Evolutionary conservation across 1,140 invertebrate species (phyloP), one percentile per base, ranked within the genome.

Genomic region (Cyphomyrmex costatus): DNA sequence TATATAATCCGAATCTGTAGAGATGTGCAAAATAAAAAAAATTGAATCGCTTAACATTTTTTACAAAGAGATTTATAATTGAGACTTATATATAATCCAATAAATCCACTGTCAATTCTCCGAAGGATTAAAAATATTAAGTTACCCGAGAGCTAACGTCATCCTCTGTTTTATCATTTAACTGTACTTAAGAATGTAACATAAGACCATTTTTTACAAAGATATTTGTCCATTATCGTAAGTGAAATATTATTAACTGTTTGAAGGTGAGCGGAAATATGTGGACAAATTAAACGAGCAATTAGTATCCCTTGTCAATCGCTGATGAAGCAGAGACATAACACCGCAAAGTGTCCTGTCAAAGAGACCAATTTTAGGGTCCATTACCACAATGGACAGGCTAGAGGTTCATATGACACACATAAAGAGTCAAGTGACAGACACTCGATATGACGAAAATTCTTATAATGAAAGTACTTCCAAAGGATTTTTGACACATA

Each of bases 311-410:
- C 3, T 60, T 51, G 49, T 27, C 65, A 66, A 70, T 71, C 8
- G 21, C 21, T 74, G 66, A 83, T 42, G 53, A 49, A n/a, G 8
- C 36, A 10, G 42, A 73, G 36, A 73, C 63, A 10, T 65, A 33
- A 65, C 24, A 49, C 24, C 79, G 36, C 79, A 46, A 58, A 73
- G 79, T 83, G 53, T 60, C 53, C 33, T 42, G 16, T 83, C 68
- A 83, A 74, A 83, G 66, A 30, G 68, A 83, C 24, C 53, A 74
- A 83, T 83, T 74, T 56, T 30, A 42, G 24, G 24, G 19, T 74
- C 68, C 79, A 83, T 83, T 74, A 83, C 27, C 51, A 51, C 79
- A 73, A 82, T 82, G 65, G 24, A 60, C 30, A 46, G 30, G 24
- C 66, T 36, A n/a, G 58, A 82, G 36, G 27, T 61, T 83, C 36